A percentile compares a stretch with the other conserved stretches of the same genome.
Evolutionary conservation across 1,140 invertebrate genomes (phyloP).

Genomic region (Vanessa tameamea): DNA sequence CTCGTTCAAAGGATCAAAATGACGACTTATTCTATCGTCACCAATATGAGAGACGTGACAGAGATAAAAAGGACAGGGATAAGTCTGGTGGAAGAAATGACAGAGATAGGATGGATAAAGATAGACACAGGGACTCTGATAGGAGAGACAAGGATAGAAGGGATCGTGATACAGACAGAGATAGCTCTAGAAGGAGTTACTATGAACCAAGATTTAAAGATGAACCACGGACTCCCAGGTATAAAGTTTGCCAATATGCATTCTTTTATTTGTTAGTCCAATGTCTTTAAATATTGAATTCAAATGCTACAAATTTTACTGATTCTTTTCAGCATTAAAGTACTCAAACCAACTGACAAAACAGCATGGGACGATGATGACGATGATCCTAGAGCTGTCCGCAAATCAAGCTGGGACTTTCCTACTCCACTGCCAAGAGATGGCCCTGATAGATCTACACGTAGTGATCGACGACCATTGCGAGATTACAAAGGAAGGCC

Average conservation of each 20-base stretch:
- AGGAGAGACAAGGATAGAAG: conserved; percentile 62
- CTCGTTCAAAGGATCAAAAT: conserved; percentile 66
- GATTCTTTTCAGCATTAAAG: conserved; percentile 79
- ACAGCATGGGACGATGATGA: conserved; percentile 96
- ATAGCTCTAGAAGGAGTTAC: conserved; percentile 82
- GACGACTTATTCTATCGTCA: conserved; percentile 55
- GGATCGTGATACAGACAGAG: conserved; percentile 73
- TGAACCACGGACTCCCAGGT: conserved; percentile 90
- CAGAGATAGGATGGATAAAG: conserved; percentile 61
- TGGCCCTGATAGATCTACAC: conserved; percentile 70
- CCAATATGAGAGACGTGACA: conserved; percentile 53
- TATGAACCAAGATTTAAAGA: conserved; percentile 87
- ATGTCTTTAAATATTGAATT: background rate
- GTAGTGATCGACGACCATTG: conserved; percentile 59
- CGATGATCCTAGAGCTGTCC: conserved; percentile 86
- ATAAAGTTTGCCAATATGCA: background rate
- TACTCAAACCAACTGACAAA: conserved; percentile 86
- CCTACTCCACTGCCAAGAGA: conserved; percentile 88
- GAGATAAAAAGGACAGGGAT: conserved; percentile 50
- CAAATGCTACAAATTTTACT: background rate
- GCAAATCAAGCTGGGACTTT: conserved; percentile 94
- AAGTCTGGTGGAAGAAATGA: conserved; percentile 60
- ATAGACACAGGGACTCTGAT: conserved; percentile 55
- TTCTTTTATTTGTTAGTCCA: background rate
- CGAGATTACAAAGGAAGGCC: conserved; percentile 80